phyloP scores from a whole-genome alignment of 2,888 invertebrate species.

The Thera obeliscata region DNA sequence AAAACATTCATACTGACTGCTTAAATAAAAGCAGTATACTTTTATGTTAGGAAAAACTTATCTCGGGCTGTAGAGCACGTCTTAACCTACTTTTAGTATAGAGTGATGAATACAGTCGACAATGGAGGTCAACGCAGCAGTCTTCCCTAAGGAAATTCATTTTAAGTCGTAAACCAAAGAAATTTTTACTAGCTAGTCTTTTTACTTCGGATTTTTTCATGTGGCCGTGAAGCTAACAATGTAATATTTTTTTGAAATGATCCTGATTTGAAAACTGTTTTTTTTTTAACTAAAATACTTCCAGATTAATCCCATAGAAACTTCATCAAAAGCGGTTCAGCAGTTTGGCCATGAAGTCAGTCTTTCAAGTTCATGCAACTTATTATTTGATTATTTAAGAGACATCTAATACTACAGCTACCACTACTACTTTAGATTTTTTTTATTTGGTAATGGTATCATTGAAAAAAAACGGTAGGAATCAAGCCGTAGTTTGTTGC shows the following conservation, averaged over 20 bases:
- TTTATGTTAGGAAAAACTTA: constrained; percentile 15
- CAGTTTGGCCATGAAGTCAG: no score
- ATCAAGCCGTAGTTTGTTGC: no score
- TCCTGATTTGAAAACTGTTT: no score
- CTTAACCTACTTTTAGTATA: constrained; percentile 40
- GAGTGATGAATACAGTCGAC: constrained; percentile 39
- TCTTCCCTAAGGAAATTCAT: constrained; percentile 27
- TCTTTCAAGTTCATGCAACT: no score
- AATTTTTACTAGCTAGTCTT: constrained; percentile 6
- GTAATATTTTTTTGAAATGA: not conserved
- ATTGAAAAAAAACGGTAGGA: no score
- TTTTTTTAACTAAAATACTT: no score
- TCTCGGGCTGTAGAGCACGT: constrained; percentile 33
- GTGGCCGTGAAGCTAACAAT: not conserved
- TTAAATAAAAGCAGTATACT: not conserved
- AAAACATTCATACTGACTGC: not conserved
- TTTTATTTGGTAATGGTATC: no score
- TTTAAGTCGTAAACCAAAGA: constrained; percentile 28
- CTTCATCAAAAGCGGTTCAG: no score
- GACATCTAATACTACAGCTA: no score
- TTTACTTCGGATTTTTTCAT: not conserved
- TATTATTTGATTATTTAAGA: no score
- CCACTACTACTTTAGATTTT: no score
- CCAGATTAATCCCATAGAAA: no score
- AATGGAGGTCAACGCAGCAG: constrained; percentile 34